These are phyloP conservation scores for Diabrotica balteata DNA, from an alignment of 2,888 invertebrate genomes.

Conservation along the genomic window DNA sequence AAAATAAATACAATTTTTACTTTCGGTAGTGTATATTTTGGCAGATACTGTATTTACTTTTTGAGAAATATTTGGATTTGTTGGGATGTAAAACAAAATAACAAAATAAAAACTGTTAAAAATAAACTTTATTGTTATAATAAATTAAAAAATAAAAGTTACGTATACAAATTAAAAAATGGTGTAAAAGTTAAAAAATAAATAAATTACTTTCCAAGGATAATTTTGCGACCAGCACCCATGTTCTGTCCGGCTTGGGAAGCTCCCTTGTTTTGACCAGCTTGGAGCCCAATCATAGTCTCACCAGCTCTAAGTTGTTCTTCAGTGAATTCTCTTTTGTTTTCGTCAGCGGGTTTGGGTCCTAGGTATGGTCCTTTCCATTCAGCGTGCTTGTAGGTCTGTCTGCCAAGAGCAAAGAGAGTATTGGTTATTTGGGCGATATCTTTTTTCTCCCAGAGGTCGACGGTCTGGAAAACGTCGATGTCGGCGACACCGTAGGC, in stretches of 20 bases:
- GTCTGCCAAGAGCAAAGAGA: slow-evolving; percentile 82
- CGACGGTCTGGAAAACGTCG: slow-evolving; percentile 97
- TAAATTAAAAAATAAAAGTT: slow-evolving; percentile 35
- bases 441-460: slow-evolving; percentile 94
- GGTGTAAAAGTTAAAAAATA: slow-evolving; percentile 21
- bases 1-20: no score
- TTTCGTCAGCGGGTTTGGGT: slow-evolving; percentile 92
- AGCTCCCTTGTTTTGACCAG: slow-evolving; percentile 95
- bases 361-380: slow-evolving; percentile 83
- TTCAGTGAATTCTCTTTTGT: slow-evolving; percentile 93
- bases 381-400: slow-evolving; percentile 52
- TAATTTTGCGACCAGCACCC: slow-evolving; percentile 89
- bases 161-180: slow-evolving; percentile 39
- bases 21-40: no score
- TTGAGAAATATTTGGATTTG: background rate
- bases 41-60: no score
- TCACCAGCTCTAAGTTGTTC: slow-evolving; percentile 90
- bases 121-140: slow-evolving; percentile 36
- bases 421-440: slow-evolving; percentile 85
- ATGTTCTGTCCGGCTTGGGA: slow-evolving; percentile 90
- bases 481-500: slow-evolving; percentile 88
- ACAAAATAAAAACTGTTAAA: slow-evolving; percentile 30
- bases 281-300: slow-evolving; percentile 91
- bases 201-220: slow-evolving; percentile 78
- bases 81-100: slow-evolving; percentile 10